Percentiles rank a stretch among this genome's conserved stretches.
These are phyloP conservation scores for Conopomorpha cramerella DNA, from an alignment of 1,140 invertebrate genomes.

Conservation along the genomic window DNA sequence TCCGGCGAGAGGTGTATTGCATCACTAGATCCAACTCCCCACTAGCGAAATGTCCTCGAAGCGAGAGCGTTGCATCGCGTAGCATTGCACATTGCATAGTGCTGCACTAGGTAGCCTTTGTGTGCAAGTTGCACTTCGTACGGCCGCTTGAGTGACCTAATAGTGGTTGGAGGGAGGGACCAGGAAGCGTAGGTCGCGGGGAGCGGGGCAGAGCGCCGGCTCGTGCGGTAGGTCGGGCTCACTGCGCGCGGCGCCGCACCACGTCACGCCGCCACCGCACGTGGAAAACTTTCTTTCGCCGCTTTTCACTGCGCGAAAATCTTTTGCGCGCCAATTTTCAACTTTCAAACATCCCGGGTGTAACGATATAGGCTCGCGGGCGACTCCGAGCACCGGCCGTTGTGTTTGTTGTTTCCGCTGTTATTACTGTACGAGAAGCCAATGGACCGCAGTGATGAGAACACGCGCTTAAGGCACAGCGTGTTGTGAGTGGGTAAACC, in stretches of 20 bases:
- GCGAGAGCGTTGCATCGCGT: constrained; percentile 57
- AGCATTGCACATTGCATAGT: too few relatives aligned
- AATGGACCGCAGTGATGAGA: constrained; percentile 14
- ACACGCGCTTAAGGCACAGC: too few relatives aligned
- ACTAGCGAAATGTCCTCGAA: constrained; percentile 59
- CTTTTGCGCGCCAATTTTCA: too few relatives aligned
- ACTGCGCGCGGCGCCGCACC: constrained; percentile 46
- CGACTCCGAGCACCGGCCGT: too few relatives aligned
- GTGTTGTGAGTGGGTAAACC: constrained; percentile 37
- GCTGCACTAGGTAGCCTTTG: too few relatives aligned
- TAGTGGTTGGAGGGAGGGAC: constrained; percentile 53
- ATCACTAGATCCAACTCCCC: constrained; percentile 58
- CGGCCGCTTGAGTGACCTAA: constrained; percentile 53
- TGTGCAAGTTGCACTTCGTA: constrained; percentile 51
- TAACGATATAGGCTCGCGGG: too few relatives aligned
- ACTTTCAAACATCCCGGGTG: too few relatives aligned
- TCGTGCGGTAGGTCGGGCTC: constrained; percentile 57
- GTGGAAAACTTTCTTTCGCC: constrained; percentile 55
- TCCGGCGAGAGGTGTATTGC: too few relatives aligned
- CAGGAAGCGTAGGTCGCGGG: constrained; percentile 31
- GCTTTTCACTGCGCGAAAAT: constrained; percentile 37
- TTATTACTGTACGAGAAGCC: too few relatives aligned
- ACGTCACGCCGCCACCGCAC: constrained; percentile 25
- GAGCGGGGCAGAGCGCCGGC: constrained; percentile 28
- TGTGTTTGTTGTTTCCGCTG: too few relatives aligned